A percentile compares a stretch with the other conserved stretches of the same genome.
Conservation (phyloP, 2,113 vertebrate genomes). For the Microtus montanus region DNA sequence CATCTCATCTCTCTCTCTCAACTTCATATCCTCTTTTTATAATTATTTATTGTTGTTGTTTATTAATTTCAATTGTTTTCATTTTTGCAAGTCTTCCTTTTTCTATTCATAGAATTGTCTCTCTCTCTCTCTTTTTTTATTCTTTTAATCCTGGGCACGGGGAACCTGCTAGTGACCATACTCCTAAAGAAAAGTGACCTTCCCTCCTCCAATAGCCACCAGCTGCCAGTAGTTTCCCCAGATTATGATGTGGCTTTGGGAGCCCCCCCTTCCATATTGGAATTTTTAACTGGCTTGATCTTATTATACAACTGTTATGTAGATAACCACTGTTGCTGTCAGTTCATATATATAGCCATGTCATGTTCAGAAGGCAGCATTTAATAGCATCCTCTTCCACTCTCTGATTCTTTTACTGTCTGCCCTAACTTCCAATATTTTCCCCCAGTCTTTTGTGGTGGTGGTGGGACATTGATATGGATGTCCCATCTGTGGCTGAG, state of each 20-base stretch:
- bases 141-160: neutral
- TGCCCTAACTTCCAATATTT: neutral
- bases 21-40: neutral
- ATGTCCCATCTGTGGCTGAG: neutral
- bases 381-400: neutral
- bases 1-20: neutral
- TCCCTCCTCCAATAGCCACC: neutral
- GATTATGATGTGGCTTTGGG: neutral
- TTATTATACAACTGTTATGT: neutral
- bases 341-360: neutral
- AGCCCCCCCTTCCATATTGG: rapidly evolving
- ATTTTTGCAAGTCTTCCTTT: neutral
- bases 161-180: neutral
- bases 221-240: neutral
- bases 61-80: neutral
- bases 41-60: neutral
- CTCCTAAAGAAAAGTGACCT: neutral
- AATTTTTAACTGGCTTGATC: neutral
- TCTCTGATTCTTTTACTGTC: neutral
- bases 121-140: neutral
- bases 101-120: neutral
- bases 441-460: neutral
- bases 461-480: neutral
- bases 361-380: neutral
- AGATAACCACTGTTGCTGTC: neutral